Evolutionary conservation across 2,888 invertebrate species (phyloP).

Genomic region (Tetragonisca angustula): DNA sequence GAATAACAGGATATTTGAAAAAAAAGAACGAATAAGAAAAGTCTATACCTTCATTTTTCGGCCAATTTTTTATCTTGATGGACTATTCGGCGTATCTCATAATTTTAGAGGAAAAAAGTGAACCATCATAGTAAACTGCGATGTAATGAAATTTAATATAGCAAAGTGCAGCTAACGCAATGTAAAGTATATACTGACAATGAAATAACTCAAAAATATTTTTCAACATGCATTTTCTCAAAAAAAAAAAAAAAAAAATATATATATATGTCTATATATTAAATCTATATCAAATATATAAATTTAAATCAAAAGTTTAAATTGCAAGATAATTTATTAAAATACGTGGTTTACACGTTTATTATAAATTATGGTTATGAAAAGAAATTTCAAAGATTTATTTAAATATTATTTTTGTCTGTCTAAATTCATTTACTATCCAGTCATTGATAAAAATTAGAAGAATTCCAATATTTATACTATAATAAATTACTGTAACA

Average conservation of each 20-base stretch:
- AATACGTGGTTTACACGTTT: too few relatives aligned
- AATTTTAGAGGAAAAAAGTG: conserved; percentile 8
- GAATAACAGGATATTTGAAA: background rate
- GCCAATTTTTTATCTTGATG: conserved; percentile 25
- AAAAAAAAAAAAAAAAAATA: too few relatives aligned
- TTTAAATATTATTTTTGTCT: too few relatives aligned
- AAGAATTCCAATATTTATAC: too few relatives aligned
- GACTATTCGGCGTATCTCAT: background rate
- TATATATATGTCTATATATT: background rate
- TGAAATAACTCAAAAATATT: background rate
- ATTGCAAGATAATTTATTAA: background rate
- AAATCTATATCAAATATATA: background rate
- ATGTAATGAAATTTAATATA: conserved; percentile 18
- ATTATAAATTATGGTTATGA: too few relatives aligned
- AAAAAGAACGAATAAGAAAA: conserved; percentile 1
- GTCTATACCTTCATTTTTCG: conserved; percentile 10
- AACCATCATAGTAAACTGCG: conserved; percentile 10
- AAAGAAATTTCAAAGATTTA: too few relatives aligned
- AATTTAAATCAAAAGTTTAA: background rate
- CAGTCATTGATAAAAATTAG: too few relatives aligned
- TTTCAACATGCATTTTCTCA: background rate
- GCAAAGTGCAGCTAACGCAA: conserved; percentile 4
- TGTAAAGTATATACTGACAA: background rate
- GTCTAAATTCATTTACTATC: too few relatives aligned
- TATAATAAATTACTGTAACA: too few relatives aligned